Conservation (phyloP, 1,140 invertebrate species). For the Homarus americanus region DNA sequence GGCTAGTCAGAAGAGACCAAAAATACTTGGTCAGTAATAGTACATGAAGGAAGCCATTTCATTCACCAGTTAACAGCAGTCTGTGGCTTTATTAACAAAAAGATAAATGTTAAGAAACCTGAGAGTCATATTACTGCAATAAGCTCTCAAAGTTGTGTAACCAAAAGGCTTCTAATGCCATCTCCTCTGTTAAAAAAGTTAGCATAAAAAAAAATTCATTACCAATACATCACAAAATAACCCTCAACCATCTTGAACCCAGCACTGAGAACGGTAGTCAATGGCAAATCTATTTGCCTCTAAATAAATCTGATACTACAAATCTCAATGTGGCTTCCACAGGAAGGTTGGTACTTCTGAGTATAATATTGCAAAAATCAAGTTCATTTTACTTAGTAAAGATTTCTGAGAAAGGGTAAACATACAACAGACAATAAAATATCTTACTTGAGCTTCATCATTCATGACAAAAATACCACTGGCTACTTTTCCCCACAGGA, state of each 20-base stretch:
- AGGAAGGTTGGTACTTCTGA: not conserved
- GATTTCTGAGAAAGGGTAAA: conserved; percentile 1
- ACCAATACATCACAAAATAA: not conserved
- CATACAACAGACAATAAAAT: conserved; percentile 43
- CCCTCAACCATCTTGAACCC: conserved; percentile 3
- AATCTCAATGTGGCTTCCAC: conserved; percentile 13
- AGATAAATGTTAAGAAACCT: not conserved
- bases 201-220: not conserved
- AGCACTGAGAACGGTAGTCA: not conserved
- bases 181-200: not conserved
- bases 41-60: conserved; percentile 7
- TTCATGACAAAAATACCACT: conserved; percentile 49
- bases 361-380: not conserved
- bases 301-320: not conserved
- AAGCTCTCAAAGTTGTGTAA: conserved; percentile 6
- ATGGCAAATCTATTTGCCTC: conserved; percentile 7
- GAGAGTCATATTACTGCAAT: not conserved
- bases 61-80: conserved; percentile 4
- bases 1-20: not conserved
- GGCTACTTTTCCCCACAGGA: conserved; percentile 37
- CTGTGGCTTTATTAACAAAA: not conserved
- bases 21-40: not conserved
- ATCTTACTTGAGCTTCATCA: conserved; percentile 56
- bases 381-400: not conserved
- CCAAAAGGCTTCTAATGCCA: not conserved